Conservation (phyloP, 1,140 invertebrate genomes). For the Apis florea region DNA sequence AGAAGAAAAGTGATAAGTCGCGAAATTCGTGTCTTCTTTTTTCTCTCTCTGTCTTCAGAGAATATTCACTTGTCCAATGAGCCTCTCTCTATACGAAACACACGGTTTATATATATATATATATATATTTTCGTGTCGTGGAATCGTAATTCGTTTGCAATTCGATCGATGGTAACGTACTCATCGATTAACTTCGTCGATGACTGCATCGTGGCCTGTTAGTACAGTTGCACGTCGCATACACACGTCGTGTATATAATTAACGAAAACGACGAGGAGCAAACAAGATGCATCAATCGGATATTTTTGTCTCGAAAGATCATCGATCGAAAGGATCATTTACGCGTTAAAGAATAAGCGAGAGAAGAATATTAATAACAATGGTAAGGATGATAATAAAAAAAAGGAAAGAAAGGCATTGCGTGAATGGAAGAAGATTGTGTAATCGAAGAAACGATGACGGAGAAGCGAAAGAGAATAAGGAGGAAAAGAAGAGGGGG, state of each 20-base stretch:
- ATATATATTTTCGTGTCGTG: not conserved
- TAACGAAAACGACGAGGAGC: not conserved
- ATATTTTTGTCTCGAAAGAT: conserved; percentile 12
- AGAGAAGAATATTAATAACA: not conserved
- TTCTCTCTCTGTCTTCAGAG: too few relatives aligned
- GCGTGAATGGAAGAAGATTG: conserved; percentile 33
- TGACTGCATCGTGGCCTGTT: conserved; percentile 28
- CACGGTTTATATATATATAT: not conserved
- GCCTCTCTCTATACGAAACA: too few relatives aligned
- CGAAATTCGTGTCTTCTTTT: too few relatives aligned
- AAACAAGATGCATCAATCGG: not conserved
- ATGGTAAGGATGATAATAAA: not conserved
- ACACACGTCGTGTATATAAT: too few relatives aligned
- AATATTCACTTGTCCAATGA: too few relatives aligned
- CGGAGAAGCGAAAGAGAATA: not conserved
- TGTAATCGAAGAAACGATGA: conserved; percentile 13
- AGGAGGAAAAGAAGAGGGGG: not conserved
- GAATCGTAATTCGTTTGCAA: conserved; percentile 15
- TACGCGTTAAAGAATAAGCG: not conserved
- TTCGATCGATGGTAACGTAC: conserved; percentile 27
- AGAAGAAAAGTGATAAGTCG: too few relatives aligned
- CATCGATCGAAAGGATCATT: not conserved
- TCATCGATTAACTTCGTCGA: conserved; percentile 45
- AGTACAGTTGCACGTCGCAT: not conserved
- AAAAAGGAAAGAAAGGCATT: conserved; percentile 21